phyloP scores from a whole-genome alignment of 2,797 vertebrate genomes.

The Oryzias dopingdopingensis region DNA sequence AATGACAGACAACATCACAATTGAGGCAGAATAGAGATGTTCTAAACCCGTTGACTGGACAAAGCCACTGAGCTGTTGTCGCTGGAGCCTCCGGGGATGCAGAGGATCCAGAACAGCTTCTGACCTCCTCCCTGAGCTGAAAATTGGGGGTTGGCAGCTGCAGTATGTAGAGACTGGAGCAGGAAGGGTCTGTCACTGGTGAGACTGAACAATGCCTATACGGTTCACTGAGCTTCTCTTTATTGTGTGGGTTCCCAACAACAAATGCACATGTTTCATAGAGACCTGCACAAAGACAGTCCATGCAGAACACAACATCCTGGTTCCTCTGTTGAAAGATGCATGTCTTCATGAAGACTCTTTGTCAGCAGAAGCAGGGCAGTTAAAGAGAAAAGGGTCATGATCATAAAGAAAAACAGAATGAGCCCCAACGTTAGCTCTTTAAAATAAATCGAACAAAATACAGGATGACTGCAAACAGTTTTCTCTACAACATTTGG shows the following conservation, averaged over 20 bases:
- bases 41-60: conserved; percentile 55
- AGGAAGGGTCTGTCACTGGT: conserved; percentile 46
- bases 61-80: conserved; percentile 60
- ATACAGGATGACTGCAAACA: too few relatives aligned
- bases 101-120: conserved; percentile 49
- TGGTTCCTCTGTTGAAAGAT: too few relatives aligned
- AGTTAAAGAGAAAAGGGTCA: too few relatives aligned
- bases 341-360: too few relatives aligned
- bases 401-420: too few relatives aligned
- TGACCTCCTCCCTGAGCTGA: conserved; percentile 39
- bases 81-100: conserved; percentile 59
- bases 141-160: conserved; percentile 34
- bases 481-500: too few relatives aligned
- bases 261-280: conserved; percentile 21
- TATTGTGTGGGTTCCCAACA: conserved; percentile 19
- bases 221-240: conserved; percentile 74
- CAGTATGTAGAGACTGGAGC: conserved; percentile 33
- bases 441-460: too few relatives aligned
- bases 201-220: conserved; percentile 63
- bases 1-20: conserved; percentile 58
- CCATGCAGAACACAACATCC: too few relatives aligned
- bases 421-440: too few relatives aligned
- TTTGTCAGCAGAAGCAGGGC: too few relatives aligned
- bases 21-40: conserved; percentile 70
- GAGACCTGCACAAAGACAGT: neutral